Base-by-base conservation (phyloP, 2,888 invertebrate genomes). In the Pseudoips prasinana region DNA sequence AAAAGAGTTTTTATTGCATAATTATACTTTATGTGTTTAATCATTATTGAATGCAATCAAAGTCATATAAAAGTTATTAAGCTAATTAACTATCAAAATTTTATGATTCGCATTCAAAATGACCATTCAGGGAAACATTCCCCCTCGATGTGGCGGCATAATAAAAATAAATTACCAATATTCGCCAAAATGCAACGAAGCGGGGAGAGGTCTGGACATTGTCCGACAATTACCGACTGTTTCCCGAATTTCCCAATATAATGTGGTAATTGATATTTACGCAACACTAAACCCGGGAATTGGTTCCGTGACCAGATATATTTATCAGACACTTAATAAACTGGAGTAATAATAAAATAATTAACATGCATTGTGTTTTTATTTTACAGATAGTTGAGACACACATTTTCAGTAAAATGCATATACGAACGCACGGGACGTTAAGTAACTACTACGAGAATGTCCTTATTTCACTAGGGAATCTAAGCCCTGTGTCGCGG, bases 141-240 rank as follows among this genome's bases (percentile, higher is more conserved):
- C 55, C 72, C 62, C 53, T 59, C 57, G 29, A 69, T 69, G 65
- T 61, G 66, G 64, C 58, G 53, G 56, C 58, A 64, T 73, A 73
- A 81, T 84, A 79, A 83, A 83, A 82, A 73, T 82, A 79, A 82
- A 84, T 81, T 78, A 79, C 66, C 79, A 73, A 76, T 80, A 79
- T 74, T 73, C 67, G 65, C 66, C 63, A 68, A 74, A 74, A 73
- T 71, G 72, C 73, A 74, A 61, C 63, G 64, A 30, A 41, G 28
- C 50, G 46, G 45, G 44, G 41, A 11, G 25, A 34, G 43, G 20
- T 34, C 45, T 50, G 56, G 49, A 38, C 51, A 59, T 54, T 54
- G 47, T 62, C 54, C 50, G 47, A 55, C 64, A 77, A 80, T 83
- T 79, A 78, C 69, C 63, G 67, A 46, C 63, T 63, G 71, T 64